Percentiles rank a stretch among this genome's conserved stretches.
Evolutionary conservation across 2,113 vertebrate species (phyloP).

Genomic region (Plotosus lineatus): DNA sequence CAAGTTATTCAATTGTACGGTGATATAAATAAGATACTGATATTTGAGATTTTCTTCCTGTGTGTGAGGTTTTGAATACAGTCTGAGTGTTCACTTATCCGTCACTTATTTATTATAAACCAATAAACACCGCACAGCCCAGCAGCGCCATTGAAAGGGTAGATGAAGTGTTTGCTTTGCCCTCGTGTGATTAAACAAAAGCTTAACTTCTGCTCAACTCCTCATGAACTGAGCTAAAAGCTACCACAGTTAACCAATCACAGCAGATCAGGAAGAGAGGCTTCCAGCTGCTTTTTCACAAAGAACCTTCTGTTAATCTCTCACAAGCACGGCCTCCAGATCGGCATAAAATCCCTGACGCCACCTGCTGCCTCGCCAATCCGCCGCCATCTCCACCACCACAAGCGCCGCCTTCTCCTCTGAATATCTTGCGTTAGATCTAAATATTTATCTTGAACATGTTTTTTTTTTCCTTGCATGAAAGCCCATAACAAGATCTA

Average conservation of each 20-base stretch:
- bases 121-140: not conserved
- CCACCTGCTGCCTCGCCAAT: not conserved
- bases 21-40: not conserved
- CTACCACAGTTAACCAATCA: not conserved
- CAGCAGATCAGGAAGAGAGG: not conserved
- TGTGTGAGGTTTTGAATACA: not conserved
- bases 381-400: not conserved
- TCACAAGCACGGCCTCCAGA: constrained; percentile 1
- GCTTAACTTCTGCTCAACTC: constrained; percentile 25
- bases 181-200: constrained; percentile 26
- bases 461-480: not conserved
- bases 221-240: constrained; percentile 4
- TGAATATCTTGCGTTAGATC: constrained; percentile 36
- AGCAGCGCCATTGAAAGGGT: not conserved
- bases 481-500: not conserved
- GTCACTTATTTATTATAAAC: not conserved
- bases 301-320: constrained; percentile 26
- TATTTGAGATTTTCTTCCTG: not conserved
- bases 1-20: too few relatives aligned
- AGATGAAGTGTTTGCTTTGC: constrained; percentile 18
- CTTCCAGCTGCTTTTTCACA: constrained; percentile 25
- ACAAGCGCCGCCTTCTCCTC: not conserved
- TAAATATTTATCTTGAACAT: constrained; percentile 49
- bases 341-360: not conserved
- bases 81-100: not conserved